A percentile compares a stretch with the other conserved stretches of the same genome.
Conservation (phyloP, 2,888 invertebrate species). For the Sesia apiformis region DNA sequence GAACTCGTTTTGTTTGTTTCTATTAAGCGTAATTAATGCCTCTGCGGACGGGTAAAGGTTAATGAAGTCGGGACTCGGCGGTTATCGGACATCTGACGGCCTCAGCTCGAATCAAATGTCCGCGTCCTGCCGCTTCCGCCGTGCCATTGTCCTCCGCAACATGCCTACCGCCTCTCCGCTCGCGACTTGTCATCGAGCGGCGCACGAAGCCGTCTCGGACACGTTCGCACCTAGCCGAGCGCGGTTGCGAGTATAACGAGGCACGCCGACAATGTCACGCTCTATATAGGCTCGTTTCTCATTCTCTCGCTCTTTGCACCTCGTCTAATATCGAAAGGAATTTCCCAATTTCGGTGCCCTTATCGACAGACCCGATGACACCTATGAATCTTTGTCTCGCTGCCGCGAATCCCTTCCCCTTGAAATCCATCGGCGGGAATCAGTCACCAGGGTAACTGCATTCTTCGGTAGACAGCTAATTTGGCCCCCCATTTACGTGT, state of each 20-base stretch:
- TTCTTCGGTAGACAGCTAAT: slow-evolving; percentile 67
- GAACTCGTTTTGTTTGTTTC: slow-evolving; percentile 66
- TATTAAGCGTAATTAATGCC: slow-evolving; percentile 64
- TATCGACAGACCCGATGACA: slow-evolving; percentile 46
- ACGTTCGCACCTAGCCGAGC: slow-evolving; percentile 3
- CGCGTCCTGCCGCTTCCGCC: neutral
- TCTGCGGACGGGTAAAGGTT: slow-evolving; percentile 51
- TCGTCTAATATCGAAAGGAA: slow-evolving; percentile 45
- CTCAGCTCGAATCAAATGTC: slow-evolving; percentile 5
- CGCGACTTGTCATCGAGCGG: neutral
- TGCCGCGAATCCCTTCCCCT: slow-evolving; percentile 21
- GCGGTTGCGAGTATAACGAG: neutral
- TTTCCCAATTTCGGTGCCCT: slow-evolving; percentile 57
- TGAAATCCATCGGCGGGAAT: slow-evolving; percentile 38
- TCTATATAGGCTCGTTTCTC: slow-evolving; percentile 13
- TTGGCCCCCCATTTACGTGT: slow-evolving; percentile 64
- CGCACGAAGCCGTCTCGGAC: neutral
- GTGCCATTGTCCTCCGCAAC: neutral
- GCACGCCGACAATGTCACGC: slow-evolving; percentile 14
- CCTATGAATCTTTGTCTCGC: slow-evolving; percentile 57
- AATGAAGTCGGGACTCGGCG: slow-evolving; percentile 39
- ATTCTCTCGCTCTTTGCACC: slow-evolving; percentile 33
- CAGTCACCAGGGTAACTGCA: slow-evolving; percentile 64
- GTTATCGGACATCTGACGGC: slow-evolving; percentile 49
- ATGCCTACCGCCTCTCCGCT: neutral